Evolutionary conservation across 2,113 vertebrate genomes (phyloP), one percentile per base, ranked within the genome.

Genomic region (Paraplagusia blochii): DNA sequence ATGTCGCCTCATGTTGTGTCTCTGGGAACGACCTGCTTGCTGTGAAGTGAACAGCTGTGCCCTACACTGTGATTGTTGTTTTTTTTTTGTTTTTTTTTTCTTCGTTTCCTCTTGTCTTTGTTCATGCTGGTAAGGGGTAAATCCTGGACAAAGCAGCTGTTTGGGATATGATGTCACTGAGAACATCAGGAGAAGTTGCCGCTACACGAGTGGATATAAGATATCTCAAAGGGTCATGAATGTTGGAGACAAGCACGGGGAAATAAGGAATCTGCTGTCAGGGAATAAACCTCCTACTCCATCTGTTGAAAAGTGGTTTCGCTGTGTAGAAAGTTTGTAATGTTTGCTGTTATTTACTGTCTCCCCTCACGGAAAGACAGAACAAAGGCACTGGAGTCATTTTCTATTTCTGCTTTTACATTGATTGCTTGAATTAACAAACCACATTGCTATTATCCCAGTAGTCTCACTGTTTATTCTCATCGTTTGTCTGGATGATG

Each of bases 21-120:
- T 82, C 68, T 72, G 63, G 66, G 61, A 79, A 62, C 22, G 45
- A 66, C 61, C 17, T 8, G 66, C 76, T 57, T 52, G 61, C 58
- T 72, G 77, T 80, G 79, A 82, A 70, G 53, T 47, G 51, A 82
- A 70, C 84, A 84, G 84, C 81, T 85, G 82, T 50, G 60, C 53
- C 64, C 45, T 61, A 64, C 67, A 56, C 69, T 76, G 46, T 67
- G 74, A 56, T 58, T 33, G 50, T 58, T 33, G 50, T 63, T 55
- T 45, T 47, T 53, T 54, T 54, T 73, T 59, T 54, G 50, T 73
- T 59, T 51, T 49, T 8, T 59, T 43, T 55, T 12, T 29, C 43
- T 56, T n/a, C 33, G 33, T 61, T 66, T 73, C 66, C 63, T 72
- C 52, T 69, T 57, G 47, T 45, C 58, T 53, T 53, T 52, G 16